Conservation (phyloP, 2,113 vertebrate genomes). For the Daubentonia madagascariensis region DNA sequence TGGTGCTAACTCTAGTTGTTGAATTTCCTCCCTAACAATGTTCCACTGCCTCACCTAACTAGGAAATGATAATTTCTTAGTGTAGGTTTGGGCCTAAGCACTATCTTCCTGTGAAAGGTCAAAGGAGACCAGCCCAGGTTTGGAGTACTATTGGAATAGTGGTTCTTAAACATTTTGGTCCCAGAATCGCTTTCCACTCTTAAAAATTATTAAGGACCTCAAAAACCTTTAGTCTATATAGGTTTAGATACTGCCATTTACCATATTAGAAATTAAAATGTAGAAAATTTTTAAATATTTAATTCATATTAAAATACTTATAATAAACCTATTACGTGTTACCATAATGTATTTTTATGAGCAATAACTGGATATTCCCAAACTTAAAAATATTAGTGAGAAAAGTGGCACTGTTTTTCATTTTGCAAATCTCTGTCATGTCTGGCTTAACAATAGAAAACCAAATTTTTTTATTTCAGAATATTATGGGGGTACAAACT, state of each 20-base stretch:
- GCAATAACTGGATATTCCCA: background rate
- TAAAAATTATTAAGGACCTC: background rate
- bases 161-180: background rate
- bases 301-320: background rate
- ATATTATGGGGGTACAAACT: too few species aligned
- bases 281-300: background rate
- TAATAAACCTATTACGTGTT: background rate
- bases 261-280: conserved; percentile 9
- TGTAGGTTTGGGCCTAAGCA: background rate
- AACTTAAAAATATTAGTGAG: background rate
- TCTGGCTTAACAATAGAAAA: background rate
- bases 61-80: background rate
- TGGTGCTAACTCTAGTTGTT: background rate
- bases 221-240: conserved; percentile 28
- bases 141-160: conserved; percentile 16
- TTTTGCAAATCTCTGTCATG: background rate
- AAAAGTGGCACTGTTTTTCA: background rate
- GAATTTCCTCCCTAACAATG: background rate
- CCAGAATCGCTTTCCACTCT: background rate
- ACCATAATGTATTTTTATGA: background rate
- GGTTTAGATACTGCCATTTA: background rate
- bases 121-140: background rate
- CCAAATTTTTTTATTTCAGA: too few species aligned
- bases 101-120: background rate
- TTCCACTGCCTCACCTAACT: background rate